Percentiles rank a stretch among this genome's conserved stretches.
These are phyloP conservation scores for Styela clava DNA, from an alignment of 23 tunicate genomes.

Conservation along the genomic window DNA sequence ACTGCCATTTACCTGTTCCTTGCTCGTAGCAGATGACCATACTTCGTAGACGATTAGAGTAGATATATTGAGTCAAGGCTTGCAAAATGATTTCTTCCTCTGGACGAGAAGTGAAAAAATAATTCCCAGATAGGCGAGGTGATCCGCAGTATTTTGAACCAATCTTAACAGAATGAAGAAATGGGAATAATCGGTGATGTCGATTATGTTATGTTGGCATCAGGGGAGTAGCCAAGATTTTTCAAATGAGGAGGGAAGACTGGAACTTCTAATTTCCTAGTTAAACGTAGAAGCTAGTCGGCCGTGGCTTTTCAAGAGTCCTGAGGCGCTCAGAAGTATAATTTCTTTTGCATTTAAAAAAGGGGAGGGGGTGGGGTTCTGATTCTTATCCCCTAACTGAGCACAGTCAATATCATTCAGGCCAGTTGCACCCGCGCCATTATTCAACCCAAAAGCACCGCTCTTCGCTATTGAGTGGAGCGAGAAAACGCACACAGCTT, in stretches of 20 bases:
- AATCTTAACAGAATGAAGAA: not conserved
- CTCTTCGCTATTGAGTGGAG: no score
- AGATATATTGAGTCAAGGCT: not conserved
- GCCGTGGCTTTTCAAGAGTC: no score
- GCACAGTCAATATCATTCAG: no score
- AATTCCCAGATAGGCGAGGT: conserved; percentile 18
- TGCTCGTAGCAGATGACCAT: conserved; percentile 9
- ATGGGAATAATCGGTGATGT: not conserved
- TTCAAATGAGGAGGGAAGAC: not conserved
- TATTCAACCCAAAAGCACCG: no score
- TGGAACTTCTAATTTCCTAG: not conserved
- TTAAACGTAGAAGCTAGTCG: not conserved
- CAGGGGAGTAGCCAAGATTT: no score
- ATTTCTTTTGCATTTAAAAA: no score
- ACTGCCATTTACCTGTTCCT: conserved; percentile 24
- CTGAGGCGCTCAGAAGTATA: no score
- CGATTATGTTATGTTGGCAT: not conserved
- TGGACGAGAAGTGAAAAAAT: conserved; percentile 9
- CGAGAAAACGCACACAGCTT: no score
- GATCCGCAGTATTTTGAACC: conserved; percentile 11
- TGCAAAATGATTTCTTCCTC: conserved; percentile 15
- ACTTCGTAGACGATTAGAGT: not conserved
- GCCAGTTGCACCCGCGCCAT: no score
- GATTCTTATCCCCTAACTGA: no score
- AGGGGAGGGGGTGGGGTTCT: no score